Conservation (phyloP, 1,140 invertebrate genomes). For the Meteorus sp. region DNA sequence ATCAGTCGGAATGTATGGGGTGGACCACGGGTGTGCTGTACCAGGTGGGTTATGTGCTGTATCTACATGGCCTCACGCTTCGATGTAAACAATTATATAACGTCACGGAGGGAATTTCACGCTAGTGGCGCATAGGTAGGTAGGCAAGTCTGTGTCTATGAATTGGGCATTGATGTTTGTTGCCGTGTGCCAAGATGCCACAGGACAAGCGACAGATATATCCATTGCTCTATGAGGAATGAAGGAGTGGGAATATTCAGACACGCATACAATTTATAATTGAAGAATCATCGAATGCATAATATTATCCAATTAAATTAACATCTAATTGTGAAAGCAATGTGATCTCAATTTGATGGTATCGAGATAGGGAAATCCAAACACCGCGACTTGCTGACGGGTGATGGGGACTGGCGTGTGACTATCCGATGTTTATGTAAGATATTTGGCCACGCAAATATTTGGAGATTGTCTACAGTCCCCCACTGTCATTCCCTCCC, state of each 20-base stretch:
- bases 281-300: not conserved
- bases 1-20: conserved; percentile 39
- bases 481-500: conserved; percentile 34
- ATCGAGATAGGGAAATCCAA: conserved; percentile 2
- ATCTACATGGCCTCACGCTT: conserved; percentile 40
- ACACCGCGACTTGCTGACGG: conserved; percentile 21
- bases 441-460: conserved; percentile 60
- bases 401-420: conserved; percentile 35
- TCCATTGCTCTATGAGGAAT: no score
- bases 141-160: not conserved
- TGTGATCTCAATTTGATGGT: conserved; percentile 17
- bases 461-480: conserved; percentile 60
- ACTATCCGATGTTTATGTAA: conserved; percentile 57
- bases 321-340: conserved; percentile 16
- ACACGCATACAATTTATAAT: no score
- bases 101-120: conserved; percentile 29
- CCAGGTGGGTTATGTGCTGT: conserved; percentile 47
- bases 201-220: not conserved
- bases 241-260: no score
- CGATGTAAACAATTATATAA: conserved; percentile 47
- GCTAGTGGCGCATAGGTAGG: conserved; percentile 2
- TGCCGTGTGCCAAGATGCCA: not conserved
- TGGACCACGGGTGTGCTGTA: conserved; percentile 33
- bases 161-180: conserved; percentile 11
- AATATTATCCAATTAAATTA: not conserved